These are phyloP conservation scores for Eciton burchellii DNA, from an alignment of 1,140 invertebrate species.

Conservation along the genomic window DNA sequence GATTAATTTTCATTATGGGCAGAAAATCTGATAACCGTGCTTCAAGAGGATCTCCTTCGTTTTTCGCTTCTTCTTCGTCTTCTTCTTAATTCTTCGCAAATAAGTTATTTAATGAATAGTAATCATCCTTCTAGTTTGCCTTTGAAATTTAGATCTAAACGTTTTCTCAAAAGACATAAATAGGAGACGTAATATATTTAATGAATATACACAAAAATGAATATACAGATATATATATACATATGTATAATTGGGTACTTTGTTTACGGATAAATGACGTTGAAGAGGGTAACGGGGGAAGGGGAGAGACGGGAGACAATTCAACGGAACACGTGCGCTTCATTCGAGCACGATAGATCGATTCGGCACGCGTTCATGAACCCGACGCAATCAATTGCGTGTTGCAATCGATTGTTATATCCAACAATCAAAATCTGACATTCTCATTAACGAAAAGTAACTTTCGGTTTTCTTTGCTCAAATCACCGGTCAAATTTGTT, in stretches of 20 bases:
- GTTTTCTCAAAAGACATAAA: not conserved
- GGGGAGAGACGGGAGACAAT: too few relatives aligned
- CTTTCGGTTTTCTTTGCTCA: not conserved
- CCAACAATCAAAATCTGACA: not conserved
- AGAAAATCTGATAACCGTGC: not conserved
- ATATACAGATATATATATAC: not conserved
- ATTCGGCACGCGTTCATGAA: not conserved
- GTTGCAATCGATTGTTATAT: too few relatives aligned
- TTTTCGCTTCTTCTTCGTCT: too few relatives aligned
- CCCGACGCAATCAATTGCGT: not conserved
- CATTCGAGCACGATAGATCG: conserved; percentile 30
- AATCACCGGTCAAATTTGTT: not conserved
- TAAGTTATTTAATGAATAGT: conserved; percentile 7
- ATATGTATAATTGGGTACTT: conserved; percentile 59
- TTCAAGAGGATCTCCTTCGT: not conserved
- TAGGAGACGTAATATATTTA: not conserved
- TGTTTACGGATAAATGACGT: conserved; percentile 52
- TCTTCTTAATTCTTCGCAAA: not conserved
- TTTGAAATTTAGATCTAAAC: not conserved
- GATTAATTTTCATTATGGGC: conserved; percentile 62
- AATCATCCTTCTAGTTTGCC: not conserved
- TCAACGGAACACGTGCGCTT: conserved; percentile 39
- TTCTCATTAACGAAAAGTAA: not conserved
- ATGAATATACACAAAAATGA: not conserved
- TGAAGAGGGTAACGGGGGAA: too few relatives aligned